These are phyloP conservation scores for Pseudomyrmex sp. DNA, from an alignment of 1,140 invertebrate genomes.

Conservation along the genomic window DNA sequence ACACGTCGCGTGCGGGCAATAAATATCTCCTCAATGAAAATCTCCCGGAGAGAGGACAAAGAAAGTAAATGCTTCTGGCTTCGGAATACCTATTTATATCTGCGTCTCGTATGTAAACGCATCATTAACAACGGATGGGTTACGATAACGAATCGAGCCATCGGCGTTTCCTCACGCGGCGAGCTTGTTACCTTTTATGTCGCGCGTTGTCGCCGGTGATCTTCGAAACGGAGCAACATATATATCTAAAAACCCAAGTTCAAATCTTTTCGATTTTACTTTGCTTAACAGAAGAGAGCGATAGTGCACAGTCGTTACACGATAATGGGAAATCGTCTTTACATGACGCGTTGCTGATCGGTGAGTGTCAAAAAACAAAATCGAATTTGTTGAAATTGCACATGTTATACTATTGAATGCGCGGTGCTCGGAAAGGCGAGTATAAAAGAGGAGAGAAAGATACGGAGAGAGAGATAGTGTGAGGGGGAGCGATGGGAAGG, in stretches of 20 bases:
- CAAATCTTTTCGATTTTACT: no score
- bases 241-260: no score
- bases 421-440: no score
- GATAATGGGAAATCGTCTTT: no score
- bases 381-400: not conserved
- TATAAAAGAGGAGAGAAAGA: no score
- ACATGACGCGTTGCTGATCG: no score
- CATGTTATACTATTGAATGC: conserved; percentile 23
- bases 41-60: no score
- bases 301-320: no score
- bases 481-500: not conserved
- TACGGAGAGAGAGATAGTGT: not conserved
- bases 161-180: not conserved
- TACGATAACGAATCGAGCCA: conserved; percentile 20
- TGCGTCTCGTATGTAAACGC: not conserved
- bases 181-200: conserved; percentile 39
- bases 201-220: conserved; percentile 14
- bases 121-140: not conserved
- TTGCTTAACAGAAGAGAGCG: no score
- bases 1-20: no score
- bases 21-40: no score
- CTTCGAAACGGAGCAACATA: no score
- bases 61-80: not conserved
- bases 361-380: not conserved
- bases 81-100: not conserved